Evolutionary conservation across 2,888 invertebrate genomes (phyloP), one percentile per base, ranked within the genome.

Genomic region (Corythucha ciliata): DNA sequence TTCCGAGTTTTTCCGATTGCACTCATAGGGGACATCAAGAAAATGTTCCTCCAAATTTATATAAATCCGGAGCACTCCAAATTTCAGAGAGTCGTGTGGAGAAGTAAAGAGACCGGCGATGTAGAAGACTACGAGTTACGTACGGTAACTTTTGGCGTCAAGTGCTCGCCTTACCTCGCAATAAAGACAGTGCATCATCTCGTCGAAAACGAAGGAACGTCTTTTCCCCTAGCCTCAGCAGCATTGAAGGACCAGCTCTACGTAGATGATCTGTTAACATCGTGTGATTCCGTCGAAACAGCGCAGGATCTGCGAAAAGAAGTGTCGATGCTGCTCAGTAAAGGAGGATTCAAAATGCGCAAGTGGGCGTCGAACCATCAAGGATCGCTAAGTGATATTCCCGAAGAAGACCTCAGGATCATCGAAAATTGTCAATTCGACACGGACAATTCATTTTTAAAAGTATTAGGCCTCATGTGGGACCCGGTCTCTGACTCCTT

Each of bases 61-160:
- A 20, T 62, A 1, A 21, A 40, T 16, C 46, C 47, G 2, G 47
- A 46, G 6, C 55, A 61, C 37, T n/a, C 39, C 10, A 47, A 59
- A n/a, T 54, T 40, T 22, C 60, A 60, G n/a, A 39, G 59, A 5
- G 61, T 63, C 18, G 12, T 62, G 2, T 62, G 63, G 63, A 42
- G 59, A 18, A 46, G 16, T 44, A 22, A 54, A 3, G 25, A 39
- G 4, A 36, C 47, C 1, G 36, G 46, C 10, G 12, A 51, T 6
- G 42, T 57, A 3, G 18, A 57, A 2, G 26, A 52, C 6, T 53
- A 44, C 39, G 41, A 34, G 22, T 22, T 53, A 12, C 21, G 39
- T 37, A 59, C 57, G 2, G 52, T 60, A 4, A 60, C 60, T 1
- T 60, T 58, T 48, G 62, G 62, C 4, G 52, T 55, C 2, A 52